phyloP scores from a whole-genome alignment of 64 coral and sea anemone species.

The Pocillopora verrucosa region DNA sequence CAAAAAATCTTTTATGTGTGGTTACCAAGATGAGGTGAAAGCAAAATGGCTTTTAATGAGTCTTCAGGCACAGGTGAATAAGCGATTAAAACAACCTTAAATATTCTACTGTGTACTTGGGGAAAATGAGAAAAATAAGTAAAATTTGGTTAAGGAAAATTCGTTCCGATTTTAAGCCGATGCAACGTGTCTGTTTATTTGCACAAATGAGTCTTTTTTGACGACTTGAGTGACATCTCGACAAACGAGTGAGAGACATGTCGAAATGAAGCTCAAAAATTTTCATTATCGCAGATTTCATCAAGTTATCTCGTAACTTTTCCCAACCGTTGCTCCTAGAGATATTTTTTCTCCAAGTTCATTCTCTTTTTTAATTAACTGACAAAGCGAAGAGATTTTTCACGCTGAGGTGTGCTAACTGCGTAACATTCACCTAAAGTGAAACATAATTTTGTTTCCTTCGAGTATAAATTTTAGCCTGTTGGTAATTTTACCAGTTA shows the following conservation, averaged over 20 bases:
- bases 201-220: background rate
- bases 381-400: background rate
- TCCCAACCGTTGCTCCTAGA: constrained; percentile 30
- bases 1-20: constrained; percentile 52
- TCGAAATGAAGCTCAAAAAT: constrained; percentile 28
- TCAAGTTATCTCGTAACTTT: background rate
- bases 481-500: background rate
- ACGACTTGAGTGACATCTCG: constrained; percentile 1
- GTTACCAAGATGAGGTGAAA: constrained; percentile 1
- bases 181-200: constrained; percentile 39
- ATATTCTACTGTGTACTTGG: background rate
- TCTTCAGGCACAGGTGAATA: constrained; percentile 4
- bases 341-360: background rate
- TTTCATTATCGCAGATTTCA: constrained; percentile 23
- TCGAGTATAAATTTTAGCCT: background rate
- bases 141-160: background rate
- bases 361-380: background rate
- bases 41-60: constrained; percentile 36
- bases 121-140: background rate
- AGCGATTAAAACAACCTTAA: constrained; percentile 2
- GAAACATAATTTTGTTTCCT: background rate
- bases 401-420: background rate
- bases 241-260: constrained; percentile 22
- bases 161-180: background rate
- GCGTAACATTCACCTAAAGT: background rate